Base-by-base conservation (phyloP, 2,113 vertebrate species). In the Pseudonaja textilis region DNA sequence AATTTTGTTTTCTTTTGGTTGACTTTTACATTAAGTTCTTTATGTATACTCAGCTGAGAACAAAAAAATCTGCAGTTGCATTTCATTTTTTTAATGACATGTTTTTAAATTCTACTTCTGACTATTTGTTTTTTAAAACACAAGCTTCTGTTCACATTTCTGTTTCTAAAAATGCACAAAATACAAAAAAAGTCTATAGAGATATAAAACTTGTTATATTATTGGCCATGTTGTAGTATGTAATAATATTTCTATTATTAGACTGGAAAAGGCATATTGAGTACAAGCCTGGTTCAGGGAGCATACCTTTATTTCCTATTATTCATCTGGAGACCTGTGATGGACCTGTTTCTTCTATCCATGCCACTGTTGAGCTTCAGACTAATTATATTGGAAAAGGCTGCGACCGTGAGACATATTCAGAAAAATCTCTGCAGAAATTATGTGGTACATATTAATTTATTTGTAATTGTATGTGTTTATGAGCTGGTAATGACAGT, bases 361-460 rank as follows among this genome's bases (percentile, higher is more conserved):
- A 98, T 92, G 97, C 98, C 92, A 99, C 97, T 1, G 98, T 98
- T 23, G 98, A 99, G 90, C 97, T 99, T 61, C 98, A 99, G 97
- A 99, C 98, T 85, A 99, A 98, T 47, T 99, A 98, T 93, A 99
- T 99, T 1, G 98, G 99, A 25, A 99, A 99, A 90, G 99, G 99
- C 93, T 99, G 99, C 4, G 99, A 99, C 92, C 98, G 98, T 0
- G 98, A 99, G 95, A 99, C 99, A 0, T 99, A 99, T 97, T 99
- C 99, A 0, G 99, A 99, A 96, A 99, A 98, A 93, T 99, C 99
- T 26, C 97, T 99, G 50, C 99, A 99, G 96, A 99, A 99, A 91
- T 97, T 99, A 85, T 99, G 99, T 47, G 99, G 99, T 99, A 97
- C 8, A 98, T 95, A 91, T 29, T 34, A 20, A 50, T 90, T 34